phyloP scores from a whole-genome alignment of 2,888 invertebrate species.

The Scelioninae gen. 1 region DNA sequence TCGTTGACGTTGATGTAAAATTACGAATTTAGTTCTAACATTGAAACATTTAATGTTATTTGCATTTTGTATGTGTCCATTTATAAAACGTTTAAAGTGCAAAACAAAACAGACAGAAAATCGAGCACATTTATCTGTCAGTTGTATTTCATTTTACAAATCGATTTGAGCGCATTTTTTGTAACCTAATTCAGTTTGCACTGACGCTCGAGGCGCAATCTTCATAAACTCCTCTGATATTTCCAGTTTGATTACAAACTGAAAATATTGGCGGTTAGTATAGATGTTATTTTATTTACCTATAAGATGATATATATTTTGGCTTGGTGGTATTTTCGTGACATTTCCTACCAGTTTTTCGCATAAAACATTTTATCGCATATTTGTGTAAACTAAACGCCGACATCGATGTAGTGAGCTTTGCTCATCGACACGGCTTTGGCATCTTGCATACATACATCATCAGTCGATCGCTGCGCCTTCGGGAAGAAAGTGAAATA shows the following conservation, averaged over 20 bases:
- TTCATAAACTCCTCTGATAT: conserved; percentile 14
- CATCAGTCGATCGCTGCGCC: conserved; percentile 74
- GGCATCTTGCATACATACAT: conserved; percentile 74
- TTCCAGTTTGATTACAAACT: conserved; percentile 14
- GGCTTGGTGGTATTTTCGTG: conserved; percentile 37
- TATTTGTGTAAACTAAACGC: conserved; percentile 64
- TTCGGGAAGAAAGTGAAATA: conserved; percentile 81
- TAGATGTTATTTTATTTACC: conserved; percentile 30
- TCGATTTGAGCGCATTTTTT: neutral
- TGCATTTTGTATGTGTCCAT: conserved; percentile 1
- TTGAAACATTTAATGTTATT: conserved; percentile 24
- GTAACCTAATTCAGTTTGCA: conserved; percentile 2
- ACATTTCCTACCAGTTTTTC: conserved; percentile 45
- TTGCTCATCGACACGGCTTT: conserved; percentile 60
- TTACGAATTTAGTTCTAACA: conserved; percentile 34
- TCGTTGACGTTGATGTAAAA: conserved; percentile 32
- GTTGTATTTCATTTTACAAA: conserved; percentile 2
- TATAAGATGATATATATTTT: conserved; percentile 38
- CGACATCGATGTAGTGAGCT: conserved; percentile 54
- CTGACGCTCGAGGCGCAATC: neutral
- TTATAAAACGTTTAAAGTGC: conserved; percentile 1
- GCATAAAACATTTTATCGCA: conserved; percentile 57
- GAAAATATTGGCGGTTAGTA: conserved; percentile 1
- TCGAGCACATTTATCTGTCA: no score
- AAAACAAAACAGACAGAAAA: neutral